Conservation (phyloP, 2,797 vertebrate genomes). For the Cheirogaleus major region DNA sequence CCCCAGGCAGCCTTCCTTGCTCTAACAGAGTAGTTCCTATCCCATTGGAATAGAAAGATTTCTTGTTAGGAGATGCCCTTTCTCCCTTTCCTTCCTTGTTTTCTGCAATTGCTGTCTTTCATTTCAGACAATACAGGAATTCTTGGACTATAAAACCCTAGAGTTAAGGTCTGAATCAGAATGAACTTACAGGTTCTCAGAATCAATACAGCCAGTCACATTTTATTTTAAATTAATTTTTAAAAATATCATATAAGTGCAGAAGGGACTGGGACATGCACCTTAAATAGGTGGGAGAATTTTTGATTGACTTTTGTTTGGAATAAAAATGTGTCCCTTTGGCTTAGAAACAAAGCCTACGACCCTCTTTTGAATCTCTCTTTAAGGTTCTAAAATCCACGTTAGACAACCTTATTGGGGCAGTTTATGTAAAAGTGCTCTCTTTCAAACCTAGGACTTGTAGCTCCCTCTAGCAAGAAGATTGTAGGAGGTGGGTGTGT, state of each 20-base stretch:
- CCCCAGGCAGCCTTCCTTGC: background rate
- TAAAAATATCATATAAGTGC: background rate
- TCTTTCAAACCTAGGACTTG: background rate
- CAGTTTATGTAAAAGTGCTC: background rate
- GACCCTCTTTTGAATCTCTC: background rate
- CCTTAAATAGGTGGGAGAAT: background rate
- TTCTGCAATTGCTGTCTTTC: constrained; percentile 26
- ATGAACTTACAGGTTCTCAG: background rate
- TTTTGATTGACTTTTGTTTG: background rate
- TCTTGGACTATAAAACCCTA: background rate
- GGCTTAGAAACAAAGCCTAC: constrained; percentile 3
- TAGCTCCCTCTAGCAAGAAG: background rate
- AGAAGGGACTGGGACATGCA: background rate
- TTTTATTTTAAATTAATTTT: background rate
- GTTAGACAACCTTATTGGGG: background rate
- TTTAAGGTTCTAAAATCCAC: background rate
- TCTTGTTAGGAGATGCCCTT: background rate
- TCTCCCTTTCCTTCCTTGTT: constrained; percentile 4
- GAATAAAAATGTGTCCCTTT: background rate
- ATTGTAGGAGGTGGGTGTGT: background rate
- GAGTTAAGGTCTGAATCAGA: background rate
- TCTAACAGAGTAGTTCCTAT: background rate
- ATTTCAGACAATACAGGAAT: background rate
- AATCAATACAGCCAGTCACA: background rate
- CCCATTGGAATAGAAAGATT: background rate